Base-by-base conservation (phyloP, 2,797 vertebrate species). In the Myripristis murdjan region DNA sequence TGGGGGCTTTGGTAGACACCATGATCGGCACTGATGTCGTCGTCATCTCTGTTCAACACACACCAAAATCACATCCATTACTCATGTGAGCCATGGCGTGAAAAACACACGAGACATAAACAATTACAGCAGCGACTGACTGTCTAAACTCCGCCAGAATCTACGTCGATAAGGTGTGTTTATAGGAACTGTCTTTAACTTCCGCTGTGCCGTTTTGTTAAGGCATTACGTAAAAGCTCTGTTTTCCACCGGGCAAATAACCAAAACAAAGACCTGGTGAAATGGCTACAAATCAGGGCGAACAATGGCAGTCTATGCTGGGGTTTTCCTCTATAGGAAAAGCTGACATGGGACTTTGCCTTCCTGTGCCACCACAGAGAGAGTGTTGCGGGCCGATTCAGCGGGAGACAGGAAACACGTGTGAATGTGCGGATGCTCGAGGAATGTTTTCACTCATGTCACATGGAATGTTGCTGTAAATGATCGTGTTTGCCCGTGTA, bases 371-470 rank as follows among this genome's bases (percentile, higher is more conserved):
- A 72, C 78, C 86, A 71, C 81, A 77, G 65, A 83, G 74, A 71
- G 87, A 67, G 81, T 14, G 68, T 64, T 28, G 72, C 49, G 6
- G 66, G 70, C 81, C 56, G 61, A 79, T 74, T 68, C 79, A 83
- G 77, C 69, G 56, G 49, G 83, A 77, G 81, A 90, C 91, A 93
- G 91, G 92, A 94, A 91, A 90, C 90, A 90, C 86, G 84, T 90
- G 91, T 93, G 91, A 94, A 92, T 94, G 91, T 84, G 90, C 90
- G 91, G 91, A 94, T 91, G 89, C 91, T 75, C 57, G 18, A 81
- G 87, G 92, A 92, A 93, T 93, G 92, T 91, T 92, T 91, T 89
- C 18, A 62, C 80, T 88, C 64, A 26, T 86, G 84, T 89, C 86
- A 78, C 75, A 74, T 82, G 89, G 90, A 93, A 91, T 88, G 88